Conservation (phyloP, 2,113 vertebrate genomes). For the Todiramphus chloris region DNA sequence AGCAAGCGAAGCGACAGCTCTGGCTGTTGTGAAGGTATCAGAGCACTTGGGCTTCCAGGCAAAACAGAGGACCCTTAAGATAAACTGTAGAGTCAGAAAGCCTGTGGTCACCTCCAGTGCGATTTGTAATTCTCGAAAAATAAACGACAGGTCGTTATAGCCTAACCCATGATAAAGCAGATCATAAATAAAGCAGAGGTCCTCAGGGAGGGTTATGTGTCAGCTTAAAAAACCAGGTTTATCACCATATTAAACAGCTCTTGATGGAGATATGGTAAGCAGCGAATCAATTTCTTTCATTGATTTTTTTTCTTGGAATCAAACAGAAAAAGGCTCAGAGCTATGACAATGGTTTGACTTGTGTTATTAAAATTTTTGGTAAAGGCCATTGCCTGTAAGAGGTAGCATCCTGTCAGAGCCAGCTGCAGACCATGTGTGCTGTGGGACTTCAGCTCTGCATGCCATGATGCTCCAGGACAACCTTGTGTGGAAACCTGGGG, state of each 20-base stretch:
- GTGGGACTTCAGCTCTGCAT: not conserved
- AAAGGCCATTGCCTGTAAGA: not conserved
- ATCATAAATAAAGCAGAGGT: not conserved
- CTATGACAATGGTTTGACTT: not conserved
- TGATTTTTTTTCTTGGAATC: slow-evolving; percentile 30
- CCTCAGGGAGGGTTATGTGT: not conserved
- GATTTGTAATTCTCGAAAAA: not conserved
- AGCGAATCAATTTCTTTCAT: not conserved
- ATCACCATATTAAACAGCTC: not conserved
- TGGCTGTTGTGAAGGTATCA: not conserved
- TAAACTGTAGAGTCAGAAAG: not conserved
- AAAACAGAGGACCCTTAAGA: not conserved
- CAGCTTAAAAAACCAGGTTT: not conserved
- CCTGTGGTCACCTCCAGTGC: not conserved
- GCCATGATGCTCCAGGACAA: not conserved
- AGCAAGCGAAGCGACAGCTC: not conserved
- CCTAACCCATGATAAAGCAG: not conserved
- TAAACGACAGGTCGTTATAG: not conserved
- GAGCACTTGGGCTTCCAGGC: not conserved
- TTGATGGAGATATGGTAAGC: not conserved
- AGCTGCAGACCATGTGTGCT: rapidly evolving
- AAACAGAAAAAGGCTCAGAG: not conserved
- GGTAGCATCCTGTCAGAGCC: not conserved
- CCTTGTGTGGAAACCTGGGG: not conserved
- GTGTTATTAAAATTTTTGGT: not conserved